phyloP scores from a whole-genome alignment of 2,797 vertebrate species.

The Podarcis lilfordi region DNA sequence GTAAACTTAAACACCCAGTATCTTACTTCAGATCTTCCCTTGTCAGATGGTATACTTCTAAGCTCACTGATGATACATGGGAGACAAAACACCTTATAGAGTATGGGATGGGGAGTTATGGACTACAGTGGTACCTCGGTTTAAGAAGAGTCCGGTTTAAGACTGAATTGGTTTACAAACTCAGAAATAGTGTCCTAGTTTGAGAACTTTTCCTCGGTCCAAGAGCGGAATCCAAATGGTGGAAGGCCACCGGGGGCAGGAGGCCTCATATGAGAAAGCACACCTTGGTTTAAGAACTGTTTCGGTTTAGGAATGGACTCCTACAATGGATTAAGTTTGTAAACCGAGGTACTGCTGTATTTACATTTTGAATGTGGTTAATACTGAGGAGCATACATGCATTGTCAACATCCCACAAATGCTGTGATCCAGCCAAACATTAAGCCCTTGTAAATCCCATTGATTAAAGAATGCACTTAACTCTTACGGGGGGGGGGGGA shows the following conservation, averaged over 20 bases:
- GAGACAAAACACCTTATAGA: not conserved
- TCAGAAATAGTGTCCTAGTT: no score
- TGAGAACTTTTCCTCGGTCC: no score
- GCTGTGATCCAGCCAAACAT: not conserved
- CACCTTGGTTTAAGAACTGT: no score
- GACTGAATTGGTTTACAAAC: no score
- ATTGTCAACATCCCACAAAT: not conserved
- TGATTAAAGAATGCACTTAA: not conserved
- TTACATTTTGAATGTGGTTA: not conserved
- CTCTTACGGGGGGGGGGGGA: not conserved
- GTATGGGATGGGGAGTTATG: not conserved
- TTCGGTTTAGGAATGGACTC: no score
- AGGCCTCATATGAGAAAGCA: no score
- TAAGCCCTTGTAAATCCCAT: not conserved
- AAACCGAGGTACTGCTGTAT: no score
- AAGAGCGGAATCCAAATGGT: no score
- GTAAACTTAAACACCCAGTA: not conserved
- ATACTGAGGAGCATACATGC: not conserved
- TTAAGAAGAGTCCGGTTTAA: no score
- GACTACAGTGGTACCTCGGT: no score
- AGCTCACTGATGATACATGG: not conserved
- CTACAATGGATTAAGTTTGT: no score
- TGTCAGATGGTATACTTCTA: not conserved
- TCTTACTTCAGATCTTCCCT: not conserved
- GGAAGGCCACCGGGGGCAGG: no score